Evolutionary conservation across 2,888 invertebrate genomes (phyloP).

Genomic region (Ennomos erosarius): DNA sequence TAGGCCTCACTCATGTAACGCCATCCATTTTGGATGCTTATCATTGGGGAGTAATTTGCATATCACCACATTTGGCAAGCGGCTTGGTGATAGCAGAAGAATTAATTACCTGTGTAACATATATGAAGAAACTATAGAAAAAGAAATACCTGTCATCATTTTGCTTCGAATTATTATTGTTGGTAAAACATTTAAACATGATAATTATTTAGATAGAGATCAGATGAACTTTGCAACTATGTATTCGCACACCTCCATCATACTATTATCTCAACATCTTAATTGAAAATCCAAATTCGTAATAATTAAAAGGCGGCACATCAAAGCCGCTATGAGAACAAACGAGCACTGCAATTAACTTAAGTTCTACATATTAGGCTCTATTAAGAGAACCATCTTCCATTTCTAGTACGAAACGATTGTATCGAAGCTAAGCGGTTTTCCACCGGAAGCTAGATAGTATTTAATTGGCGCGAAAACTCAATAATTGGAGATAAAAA

Average conservation of each 20-base stretch:
- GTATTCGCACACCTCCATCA: conserved; percentile 14
- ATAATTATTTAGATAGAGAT: not conserved
- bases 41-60: too few relatives aligned
- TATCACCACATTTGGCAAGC: too few relatives aligned
- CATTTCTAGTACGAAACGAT: conserved; percentile 55
- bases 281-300: conserved; percentile 29
- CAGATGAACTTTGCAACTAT: conserved; percentile 1
- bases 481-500: conserved; percentile 84
- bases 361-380: conserved; percentile 36
- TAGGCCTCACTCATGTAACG: too few relatives aligned
- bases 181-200: too few relatives aligned
- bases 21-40: too few relatives aligned
- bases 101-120: too few relatives aligned
- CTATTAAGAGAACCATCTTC: conserved; percentile 40
- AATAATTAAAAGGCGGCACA: conserved; percentile 31
- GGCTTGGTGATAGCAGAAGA: too few relatives aligned
- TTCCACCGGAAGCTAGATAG: conserved; percentile 77
- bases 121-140: too few relatives aligned
- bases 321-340: conserved; percentile 25
- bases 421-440: conserved; percentile 63
- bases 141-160: too few relatives aligned
- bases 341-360: conserved; percentile 28
- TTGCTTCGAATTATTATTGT: too few relatives aligned
- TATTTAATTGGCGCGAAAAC: conserved; percentile 84
- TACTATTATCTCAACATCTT: conserved; percentile 23